A percentile compares a stretch with the other conserved stretches of the same genome.
phyloP scores from a whole-genome alignment of 1,140 invertebrate genomes.

The Rhyzopertha dominica region DNA sequence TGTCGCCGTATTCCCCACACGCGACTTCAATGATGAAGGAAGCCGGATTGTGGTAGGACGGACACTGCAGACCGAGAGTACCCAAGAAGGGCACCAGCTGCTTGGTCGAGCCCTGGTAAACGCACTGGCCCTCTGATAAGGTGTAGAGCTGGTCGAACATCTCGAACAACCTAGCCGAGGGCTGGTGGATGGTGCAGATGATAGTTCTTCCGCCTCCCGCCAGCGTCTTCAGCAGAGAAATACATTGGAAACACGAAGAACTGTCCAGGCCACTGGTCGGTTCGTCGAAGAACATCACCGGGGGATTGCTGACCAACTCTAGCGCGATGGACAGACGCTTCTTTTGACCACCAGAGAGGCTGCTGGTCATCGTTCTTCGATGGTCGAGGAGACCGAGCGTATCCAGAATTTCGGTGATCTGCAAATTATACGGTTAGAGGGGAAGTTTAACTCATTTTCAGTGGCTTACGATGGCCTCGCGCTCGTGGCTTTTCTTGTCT shows the following conservation, averaged over 20 bases:
- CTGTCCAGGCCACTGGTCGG: constrained; percentile 94
- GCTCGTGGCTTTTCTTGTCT: constrained; percentile 64
- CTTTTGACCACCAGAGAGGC: constrained; percentile 91
- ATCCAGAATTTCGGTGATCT: constrained; percentile 89
- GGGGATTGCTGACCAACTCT: constrained; percentile 93
- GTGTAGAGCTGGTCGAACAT: constrained; percentile 97
- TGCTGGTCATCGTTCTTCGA: constrained; percentile 80
- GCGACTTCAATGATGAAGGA: constrained; percentile 95
- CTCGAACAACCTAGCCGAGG: constrained; percentile 90
- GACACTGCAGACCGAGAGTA: constrained; percentile 78
- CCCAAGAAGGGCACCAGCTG: constrained; percentile 84
- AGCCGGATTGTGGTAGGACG: constrained; percentile 94
- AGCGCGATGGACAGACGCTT: constrained; percentile 95
- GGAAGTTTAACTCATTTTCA: constrained; percentile 6
- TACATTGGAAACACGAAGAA: constrained; percentile 91
- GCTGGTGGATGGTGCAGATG: constrained; percentile 97
- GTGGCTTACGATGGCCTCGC: constrained; percentile 73
- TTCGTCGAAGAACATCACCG: constrained; percentile 97
- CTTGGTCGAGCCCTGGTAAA: constrained; percentile 84
- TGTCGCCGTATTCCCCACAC: constrained; percentile 91
- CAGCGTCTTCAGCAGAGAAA: constrained; percentile 79
- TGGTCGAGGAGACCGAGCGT: constrained; percentile 83
- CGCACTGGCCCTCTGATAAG: constrained; percentile 87
- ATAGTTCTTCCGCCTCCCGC: constrained; percentile 86
- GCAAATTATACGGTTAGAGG: constrained; percentile 18